phyloP scores from a whole-genome alignment of 2,113 vertebrate species.

The Anoura caudifer region DNA sequence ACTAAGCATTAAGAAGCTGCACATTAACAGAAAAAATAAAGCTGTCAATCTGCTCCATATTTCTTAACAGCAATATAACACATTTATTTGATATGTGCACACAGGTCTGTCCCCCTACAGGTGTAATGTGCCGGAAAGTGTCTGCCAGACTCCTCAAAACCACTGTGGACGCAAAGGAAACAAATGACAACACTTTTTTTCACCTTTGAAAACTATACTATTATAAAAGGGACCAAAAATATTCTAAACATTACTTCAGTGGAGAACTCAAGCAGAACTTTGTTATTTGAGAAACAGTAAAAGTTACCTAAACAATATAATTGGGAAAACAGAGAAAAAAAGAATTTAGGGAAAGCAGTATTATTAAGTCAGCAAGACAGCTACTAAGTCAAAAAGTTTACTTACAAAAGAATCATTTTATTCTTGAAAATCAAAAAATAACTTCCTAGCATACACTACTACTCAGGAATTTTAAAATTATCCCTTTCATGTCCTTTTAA shows the following conservation, averaged over 20 bases:
- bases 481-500: slow-evolving; percentile 11
- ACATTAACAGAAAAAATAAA: not conserved
- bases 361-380: not conserved
- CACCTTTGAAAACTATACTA: not conserved
- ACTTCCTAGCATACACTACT: not conserved
- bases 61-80: not conserved
- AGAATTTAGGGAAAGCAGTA: not conserved
- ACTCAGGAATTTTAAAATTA: slow-evolving; percentile 18
- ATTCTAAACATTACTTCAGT: not conserved
- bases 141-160: not conserved
- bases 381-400: not conserved
- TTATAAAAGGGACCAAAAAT: not conserved
- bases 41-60: not conserved
- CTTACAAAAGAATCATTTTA: slow-evolving; percentile 1
- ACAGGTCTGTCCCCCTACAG: not conserved
- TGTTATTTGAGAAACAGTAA: not conserved
- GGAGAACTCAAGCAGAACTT: not conserved
- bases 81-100: accelerated
- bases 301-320: not conserved
- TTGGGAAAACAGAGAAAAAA: not conserved
- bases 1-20: not conserved
- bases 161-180: not conserved
- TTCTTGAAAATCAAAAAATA: slow-evolving; percentile 26
- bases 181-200: not conserved
- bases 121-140: not conserved